These are phyloP conservation scores for Lasioglossum calceatum DNA, from an alignment of 2,888 invertebrate genomes.

Conservation along the genomic window DNA sequence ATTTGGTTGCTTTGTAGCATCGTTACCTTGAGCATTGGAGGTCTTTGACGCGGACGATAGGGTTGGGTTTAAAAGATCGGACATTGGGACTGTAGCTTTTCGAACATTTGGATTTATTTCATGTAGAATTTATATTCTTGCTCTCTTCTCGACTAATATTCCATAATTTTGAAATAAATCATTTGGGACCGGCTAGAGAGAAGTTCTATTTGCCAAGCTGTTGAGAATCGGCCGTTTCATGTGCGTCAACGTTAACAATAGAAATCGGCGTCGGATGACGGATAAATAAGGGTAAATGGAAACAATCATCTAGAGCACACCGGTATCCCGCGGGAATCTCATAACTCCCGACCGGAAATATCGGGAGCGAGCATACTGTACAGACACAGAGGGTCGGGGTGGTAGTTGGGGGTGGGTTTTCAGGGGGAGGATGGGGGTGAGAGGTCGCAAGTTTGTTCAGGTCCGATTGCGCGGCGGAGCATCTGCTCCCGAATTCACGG, in stretches of 20 bases:
- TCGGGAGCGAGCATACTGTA: conserved; percentile 5
- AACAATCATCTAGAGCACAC: not conserved
- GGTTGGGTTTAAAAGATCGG: not conserved
- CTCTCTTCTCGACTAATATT: not conserved
- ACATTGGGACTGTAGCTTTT: not conserved
- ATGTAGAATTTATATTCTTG: not conserved
- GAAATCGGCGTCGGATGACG: not conserved
- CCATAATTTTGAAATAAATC: too few relatives aligned
- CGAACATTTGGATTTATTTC: not conserved
- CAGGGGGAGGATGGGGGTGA: not conserved
- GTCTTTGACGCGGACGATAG: not conserved
- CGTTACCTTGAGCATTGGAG: not conserved
- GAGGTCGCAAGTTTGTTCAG: conserved; percentile 19
- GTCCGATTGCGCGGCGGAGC: conserved; percentile 21
- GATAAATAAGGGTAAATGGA: conserved; percentile 5
- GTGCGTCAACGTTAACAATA: not conserved
- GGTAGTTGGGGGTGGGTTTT: not conserved
- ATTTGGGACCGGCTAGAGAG: too few relatives aligned
- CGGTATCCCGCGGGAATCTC: conserved; percentile 3
- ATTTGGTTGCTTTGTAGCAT: not conserved
- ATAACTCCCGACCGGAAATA: conserved; percentile 6
- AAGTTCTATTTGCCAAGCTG: too few relatives aligned
- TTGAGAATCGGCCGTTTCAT: too few relatives aligned
- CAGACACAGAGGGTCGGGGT: not conserved
- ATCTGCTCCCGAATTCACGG: conserved; percentile 22